Evolutionary conservation across 2,888 invertebrate species (phyloP), one percentile per base, ranked within the genome.

Genomic region (Biston stratarius): DNA sequence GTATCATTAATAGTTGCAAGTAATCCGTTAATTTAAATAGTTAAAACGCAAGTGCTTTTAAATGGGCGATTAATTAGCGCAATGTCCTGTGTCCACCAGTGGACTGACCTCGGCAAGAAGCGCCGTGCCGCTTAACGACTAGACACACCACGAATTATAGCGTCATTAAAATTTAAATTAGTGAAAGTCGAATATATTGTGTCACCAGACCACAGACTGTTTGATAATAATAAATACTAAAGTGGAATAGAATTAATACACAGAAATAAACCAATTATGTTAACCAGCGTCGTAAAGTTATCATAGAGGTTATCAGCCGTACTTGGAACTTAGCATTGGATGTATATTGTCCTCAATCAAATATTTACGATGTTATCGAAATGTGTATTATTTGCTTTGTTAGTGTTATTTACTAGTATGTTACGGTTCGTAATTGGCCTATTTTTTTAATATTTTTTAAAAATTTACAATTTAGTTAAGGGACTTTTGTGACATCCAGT

Each of bases 141-240:
- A 6, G 79, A 75, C 81, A 74, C 74, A 60, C 77, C 69, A 77
- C 53, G 76, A 85, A 84, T 85, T 83, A 85, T 83, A 70, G 67
- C 61, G 75, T 81, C 79, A 84, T 87, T 84, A 85, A 82, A 82
- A 86, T 87, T 86, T 80, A 84, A 86, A 87, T 86, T 82, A 86
- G 86, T 80, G 83, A 85, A 87, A 87, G 86, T 80, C 77, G 77
- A 79, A 79, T 70, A 77, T 77, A 77, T 76, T 77, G 73, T 77
- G 75, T 76, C 75, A 73, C 70, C 64, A 67, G 70, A 69, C 64
- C 60, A n/a, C 61, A 34, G 40, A 51, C 40, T 52, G 60, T 38
- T n/a, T 64, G 51, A 66, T 64, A 71, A 64, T 67, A 61, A 69
- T 71, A 69, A 62, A 70, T 58, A 70, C 65, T 62, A 67, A 74